These are phyloP conservation scores for Galerucella pusilla DNA, from an alignment of 2,888 invertebrate genomes.

Conservation along the genomic window DNA sequence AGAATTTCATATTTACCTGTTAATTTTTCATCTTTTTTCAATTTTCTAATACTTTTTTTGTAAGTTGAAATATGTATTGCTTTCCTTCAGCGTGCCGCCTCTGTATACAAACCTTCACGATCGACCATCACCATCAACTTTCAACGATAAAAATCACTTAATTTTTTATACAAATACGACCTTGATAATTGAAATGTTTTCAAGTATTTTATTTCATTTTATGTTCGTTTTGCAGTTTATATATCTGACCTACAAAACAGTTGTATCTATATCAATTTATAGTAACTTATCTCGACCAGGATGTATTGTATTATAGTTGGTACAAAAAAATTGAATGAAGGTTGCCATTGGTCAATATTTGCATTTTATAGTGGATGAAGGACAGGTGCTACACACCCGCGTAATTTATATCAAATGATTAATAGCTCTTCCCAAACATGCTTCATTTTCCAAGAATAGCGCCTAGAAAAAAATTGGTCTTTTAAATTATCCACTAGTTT, in stretches of 20 bases:
- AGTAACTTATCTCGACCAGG: constrained; percentile 16
- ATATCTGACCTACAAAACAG: constrained; percentile 20
- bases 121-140: constrained; percentile 21
- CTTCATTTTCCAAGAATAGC: no score
- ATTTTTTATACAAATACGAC: constrained; percentile 23
- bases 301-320: constrained; percentile 15
- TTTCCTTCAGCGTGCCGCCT: neutral
- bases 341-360: constrained; percentile 11
- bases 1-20: no score
- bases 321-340: constrained; percentile 13
- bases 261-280: constrained; percentile 9
- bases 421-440: neutral
- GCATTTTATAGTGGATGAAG: constrained; percentile 5
- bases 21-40: no score
- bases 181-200: constrained; percentile 27
- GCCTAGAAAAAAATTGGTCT: no score
- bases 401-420: neutral
- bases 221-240: constrained; percentile 12
- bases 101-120: constrained; percentile 16
- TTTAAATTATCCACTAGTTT: no score
- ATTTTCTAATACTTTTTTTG: neutral
- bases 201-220: constrained; percentile 22
- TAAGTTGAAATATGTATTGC: no score
- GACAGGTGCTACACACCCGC: constrained; percentile 8
- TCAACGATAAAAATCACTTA: constrained; percentile 25